Evolutionary conservation across 2,113 vertebrate species (phyloP), one percentile per base, ranked within the genome.

Genomic region (Colinus virginianus): DNA sequence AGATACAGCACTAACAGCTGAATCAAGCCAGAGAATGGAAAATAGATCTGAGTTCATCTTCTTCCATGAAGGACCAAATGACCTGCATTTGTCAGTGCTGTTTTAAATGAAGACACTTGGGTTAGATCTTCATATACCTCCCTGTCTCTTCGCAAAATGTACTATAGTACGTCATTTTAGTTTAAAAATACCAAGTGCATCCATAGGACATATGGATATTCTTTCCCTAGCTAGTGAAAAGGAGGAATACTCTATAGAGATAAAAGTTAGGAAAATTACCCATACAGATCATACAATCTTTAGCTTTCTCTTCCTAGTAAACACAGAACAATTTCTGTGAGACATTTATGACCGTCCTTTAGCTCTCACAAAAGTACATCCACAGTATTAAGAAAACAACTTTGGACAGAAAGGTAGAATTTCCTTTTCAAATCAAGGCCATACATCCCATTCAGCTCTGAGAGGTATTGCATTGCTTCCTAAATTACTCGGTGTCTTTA

Each of bases 1-100:
- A 95, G 72, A 55, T 94, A 48, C 69, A 93, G 56, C 40, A 28
- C 56, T 91, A 93, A 76, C 90, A 96, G 86, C 93, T 96, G 83
- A 72, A 96, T 90, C 92, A 78, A 66, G 76, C 32, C 25, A 28
- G 64, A 91, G 83, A 94, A 88, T 91, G 77, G 88, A 86, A 96
- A 93, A 94, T 16, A 91, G 79, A 68, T 91, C 76, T 32, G 17
- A 78, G 77, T 75, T 78, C 79, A 51, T 90, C 83, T 84, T 81
- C 72, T 90, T 86, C 56, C 21, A 7, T 45, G 74, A 84, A 93
- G 88, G 58, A 86, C 43, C 2, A 1, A 75, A 23, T 48, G 66
- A 80, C 69, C 56, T 71, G 40, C 11, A n/a, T 43, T 34, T 86
- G 76, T 59, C 66, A 64, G 58, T 13, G 42, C 11, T 1, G 0